Base-by-base conservation (phyloP, 2,888 invertebrate species). In the Zootermopsis nevadensis region DNA sequence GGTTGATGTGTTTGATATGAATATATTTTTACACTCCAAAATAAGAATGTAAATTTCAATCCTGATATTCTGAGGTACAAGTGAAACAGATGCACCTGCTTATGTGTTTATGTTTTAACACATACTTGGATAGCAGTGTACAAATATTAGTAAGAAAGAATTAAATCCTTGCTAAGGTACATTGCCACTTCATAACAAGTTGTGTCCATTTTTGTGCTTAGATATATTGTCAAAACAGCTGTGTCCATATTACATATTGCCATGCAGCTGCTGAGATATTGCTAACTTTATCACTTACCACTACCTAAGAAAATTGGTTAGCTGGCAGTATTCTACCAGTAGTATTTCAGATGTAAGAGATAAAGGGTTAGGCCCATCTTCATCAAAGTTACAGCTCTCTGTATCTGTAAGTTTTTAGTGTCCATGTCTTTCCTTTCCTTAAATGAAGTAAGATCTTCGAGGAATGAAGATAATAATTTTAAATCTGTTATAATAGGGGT, bases 1-100 rank as follows among this genome's bases (percentile, higher is more conserved):
- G 15, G n/a, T 60, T 60, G 60, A 60, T 24, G 27, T 76, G 30
- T 42, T 27, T 42, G 27, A 10, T 8, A 27, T 76, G 27, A 42
- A 38, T n/a, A 76, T 76, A 42, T 42, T 30, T 76, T 42, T 42
- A 76, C n/a, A n/a, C 42, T 76, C 24, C 76, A 38, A 76, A 76
- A 27, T 27, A 42, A 42, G 19, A 22, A 30, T 76, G 2, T 24
- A 42, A 76, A 30, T 76, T 76, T 76, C 27, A 48, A 42, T 30
- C 38, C 24, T 42, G 4, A 60, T 8, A 27, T 60, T 60, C 12
- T 60, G 1, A 60, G n/a, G 60, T 60, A 60, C 60, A n/a, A n/a
- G 12, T 3, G 6, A n/a, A 60, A 60, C 27, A n/a, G 60, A 3
- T 60, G 10, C 27, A 4, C 15, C 1, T n/a, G 8, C 12, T 7